Evolutionary conservation across 2,888 invertebrate species (phyloP).

Genomic region (Drosophila colorata): DNA sequence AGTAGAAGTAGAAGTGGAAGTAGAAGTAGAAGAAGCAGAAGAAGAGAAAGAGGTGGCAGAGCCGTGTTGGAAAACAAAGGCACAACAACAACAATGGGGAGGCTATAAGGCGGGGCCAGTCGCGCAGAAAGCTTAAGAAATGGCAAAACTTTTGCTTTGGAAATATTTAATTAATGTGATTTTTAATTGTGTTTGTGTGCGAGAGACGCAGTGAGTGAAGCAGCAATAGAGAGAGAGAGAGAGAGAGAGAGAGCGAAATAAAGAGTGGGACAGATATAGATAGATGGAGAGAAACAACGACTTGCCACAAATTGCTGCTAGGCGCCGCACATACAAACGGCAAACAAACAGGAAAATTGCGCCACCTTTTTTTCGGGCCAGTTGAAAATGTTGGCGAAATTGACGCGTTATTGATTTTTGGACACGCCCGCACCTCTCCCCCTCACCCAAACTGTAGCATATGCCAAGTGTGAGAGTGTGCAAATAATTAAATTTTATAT

Average conservation of each 20-base stretch:
- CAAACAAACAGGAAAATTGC: not conserved
- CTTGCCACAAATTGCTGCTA: slow-evolving; percentile 48
- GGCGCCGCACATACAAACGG: slow-evolving; percentile 7
- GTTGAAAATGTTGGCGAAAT: not conserved
- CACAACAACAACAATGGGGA: slow-evolving; percentile 28
- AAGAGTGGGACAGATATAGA: not conserved
- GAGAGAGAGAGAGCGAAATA: not conserved
- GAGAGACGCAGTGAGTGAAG: not conserved
- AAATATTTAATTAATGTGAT: slow-evolving; percentile 81
- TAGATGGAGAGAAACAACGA: not conserved
- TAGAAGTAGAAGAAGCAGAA: too few species aligned
- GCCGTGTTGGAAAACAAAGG: slow-evolving; percentile 66
- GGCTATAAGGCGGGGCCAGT: slow-evolving; percentile 43
- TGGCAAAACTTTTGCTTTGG: slow-evolving; percentile 76
- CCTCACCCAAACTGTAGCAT: not conserved
- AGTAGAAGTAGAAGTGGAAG: slow-evolving; percentile 2
- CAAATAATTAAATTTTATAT: slow-evolving; percentile 37
- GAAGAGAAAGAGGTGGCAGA: not conserved
- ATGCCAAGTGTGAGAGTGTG: not conserved
- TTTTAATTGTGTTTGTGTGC: slow-evolving; percentile 74
- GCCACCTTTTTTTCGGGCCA: not conserved
- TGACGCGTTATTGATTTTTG: slow-evolving; percentile 6
- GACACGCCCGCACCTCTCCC: not conserved
- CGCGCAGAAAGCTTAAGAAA: slow-evolving; percentile 74
- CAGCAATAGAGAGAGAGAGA: not conserved